phyloP scores from a whole-genome alignment of 2,113 vertebrate genomes.

The Microtus richardsoni region DNA sequence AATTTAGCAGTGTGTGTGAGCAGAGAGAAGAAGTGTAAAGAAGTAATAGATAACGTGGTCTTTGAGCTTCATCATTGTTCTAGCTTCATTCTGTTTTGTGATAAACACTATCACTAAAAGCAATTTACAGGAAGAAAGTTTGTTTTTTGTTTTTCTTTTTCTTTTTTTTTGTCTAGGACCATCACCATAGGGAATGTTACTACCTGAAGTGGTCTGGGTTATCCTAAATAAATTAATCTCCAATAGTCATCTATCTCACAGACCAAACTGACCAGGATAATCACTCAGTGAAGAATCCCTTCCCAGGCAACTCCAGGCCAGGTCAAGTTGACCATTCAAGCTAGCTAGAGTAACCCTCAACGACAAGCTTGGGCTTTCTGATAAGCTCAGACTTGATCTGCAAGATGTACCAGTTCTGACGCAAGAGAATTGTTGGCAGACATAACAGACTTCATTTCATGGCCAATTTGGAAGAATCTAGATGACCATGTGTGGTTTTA shows the following conservation, averaged over 20 bases:
- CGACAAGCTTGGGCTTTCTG: neutral
- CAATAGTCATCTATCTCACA: neutral
- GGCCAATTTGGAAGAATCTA: neutral
- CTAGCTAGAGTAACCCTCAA: neutral
- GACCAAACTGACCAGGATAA: neutral
- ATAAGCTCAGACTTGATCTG: neutral
- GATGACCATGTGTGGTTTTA: neutral
- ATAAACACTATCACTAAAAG: neutral
- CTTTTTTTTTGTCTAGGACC: neutral
- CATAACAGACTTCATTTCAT: neutral
- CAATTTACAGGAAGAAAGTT: neutral
- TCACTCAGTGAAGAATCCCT: neutral
- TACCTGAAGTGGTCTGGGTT: neutral
- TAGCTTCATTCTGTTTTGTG: neutral
- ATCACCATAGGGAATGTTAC: no score
- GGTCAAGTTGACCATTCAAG: neutral
- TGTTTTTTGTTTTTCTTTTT: no score
- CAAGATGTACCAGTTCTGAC: neutral
- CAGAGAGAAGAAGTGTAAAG: neutral
- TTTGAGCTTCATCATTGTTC: neutral
- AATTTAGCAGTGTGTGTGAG: neutral
- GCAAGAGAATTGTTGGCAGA: neutral
- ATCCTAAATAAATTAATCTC: neutral
- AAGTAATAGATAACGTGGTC: no score
- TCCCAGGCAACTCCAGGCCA: neutral